Evolutionary conservation across 2,888 invertebrate genomes (phyloP).

Genomic region (Silvanus unidentatus): DNA sequence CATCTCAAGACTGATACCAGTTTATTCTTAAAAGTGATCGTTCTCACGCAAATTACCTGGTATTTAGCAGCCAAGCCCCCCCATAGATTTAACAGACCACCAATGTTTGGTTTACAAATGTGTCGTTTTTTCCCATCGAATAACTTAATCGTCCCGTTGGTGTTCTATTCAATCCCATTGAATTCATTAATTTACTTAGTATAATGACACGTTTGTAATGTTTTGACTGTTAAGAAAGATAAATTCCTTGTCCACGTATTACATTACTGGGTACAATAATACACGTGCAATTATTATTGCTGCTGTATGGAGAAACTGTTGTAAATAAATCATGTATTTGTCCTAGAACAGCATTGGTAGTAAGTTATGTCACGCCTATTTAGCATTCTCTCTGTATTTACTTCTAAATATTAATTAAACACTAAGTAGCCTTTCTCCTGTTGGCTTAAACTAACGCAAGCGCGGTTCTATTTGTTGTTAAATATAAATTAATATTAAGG

Average conservation of each 20-base stretch:
- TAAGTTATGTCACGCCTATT: slow-evolving; percentile 26
- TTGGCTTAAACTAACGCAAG: slow-evolving; percentile 17
- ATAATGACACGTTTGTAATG: too few species aligned
- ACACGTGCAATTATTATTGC: too few species aligned
- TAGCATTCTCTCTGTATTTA: slow-evolving; percentile 15
- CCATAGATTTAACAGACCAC: slow-evolving; percentile 26
- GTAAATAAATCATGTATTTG: slow-evolving; percentile 6
- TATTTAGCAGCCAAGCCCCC: slow-evolving; percentile 35
- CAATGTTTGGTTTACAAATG: slow-evolving; percentile 25
- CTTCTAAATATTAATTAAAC: slow-evolving; percentile 14
- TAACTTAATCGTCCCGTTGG: slow-evolving; percentile 1
- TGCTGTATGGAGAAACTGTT: not conserved
- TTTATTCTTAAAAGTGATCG: slow-evolving; percentile 19
- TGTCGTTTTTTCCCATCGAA: not conserved
- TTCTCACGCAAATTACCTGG: slow-evolving; percentile 38
- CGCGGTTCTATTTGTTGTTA: slow-evolving; percentile 13
- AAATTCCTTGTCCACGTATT: too few species aligned
- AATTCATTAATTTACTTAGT: too few species aligned
- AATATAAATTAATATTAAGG: too few species aligned
- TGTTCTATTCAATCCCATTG: too few species aligned
- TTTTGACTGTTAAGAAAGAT: too few species aligned
- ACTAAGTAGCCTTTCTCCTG: slow-evolving; percentile 14
- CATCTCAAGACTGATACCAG: too few species aligned
- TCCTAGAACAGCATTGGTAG: slow-evolving; percentile 23
- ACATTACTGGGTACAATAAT: too few species aligned